Base-by-base conservation (phyloP, 2,113 vertebrate genomes). In the Melanerpes aurifrons region DNA sequence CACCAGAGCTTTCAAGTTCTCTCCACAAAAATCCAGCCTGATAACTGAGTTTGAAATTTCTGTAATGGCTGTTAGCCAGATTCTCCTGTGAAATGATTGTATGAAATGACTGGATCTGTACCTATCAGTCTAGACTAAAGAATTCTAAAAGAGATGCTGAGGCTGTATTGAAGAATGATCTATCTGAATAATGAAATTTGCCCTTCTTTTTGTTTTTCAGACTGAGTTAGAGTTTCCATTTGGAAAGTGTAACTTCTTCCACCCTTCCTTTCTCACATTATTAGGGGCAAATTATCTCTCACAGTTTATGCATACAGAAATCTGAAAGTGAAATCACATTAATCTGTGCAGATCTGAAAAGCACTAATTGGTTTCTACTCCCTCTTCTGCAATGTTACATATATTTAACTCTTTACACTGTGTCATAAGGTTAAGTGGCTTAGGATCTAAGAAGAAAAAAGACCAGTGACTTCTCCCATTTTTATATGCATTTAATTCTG, bases 401-500 rank as follows among this genome's bases (percentile, higher is more conserved):
- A 6, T 18, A 73, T 72, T 82, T 92, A 90, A 64, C 28, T 59
- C 17, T 79, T 82, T 77, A 74, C 89, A 71, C 5, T 15, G 6
- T 1, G 3, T 26, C 22, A 62, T 6, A 58, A 66, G 15, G 12
- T 54, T 85, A 87, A 73, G 48, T 25, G 25, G 14, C 40, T 58
- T 64, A 86, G 11, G 13, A 91, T 20, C 21, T 63, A 82, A 57
- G 48, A 76, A 89, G 50, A 90, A 86, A 92, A 92, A 84, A 91
- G 53, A 89, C 19, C 64, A 91, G 16, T 15, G 53, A 93, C 69
- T 89, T 47, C 28, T 91, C 64, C 64, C 32, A 74, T 77, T 87
- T 82, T 89, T 40, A 54, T 77, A 87, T 12, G 29, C 15, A 93
- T 87, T 89, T 89, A 91, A 92, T 87, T 80, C 54, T 48, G 67